Evolutionary conservation across 2,113 vertebrate genomes (phyloP).

Genomic region (Sinocyclocheilus anshuiensis): DNA sequence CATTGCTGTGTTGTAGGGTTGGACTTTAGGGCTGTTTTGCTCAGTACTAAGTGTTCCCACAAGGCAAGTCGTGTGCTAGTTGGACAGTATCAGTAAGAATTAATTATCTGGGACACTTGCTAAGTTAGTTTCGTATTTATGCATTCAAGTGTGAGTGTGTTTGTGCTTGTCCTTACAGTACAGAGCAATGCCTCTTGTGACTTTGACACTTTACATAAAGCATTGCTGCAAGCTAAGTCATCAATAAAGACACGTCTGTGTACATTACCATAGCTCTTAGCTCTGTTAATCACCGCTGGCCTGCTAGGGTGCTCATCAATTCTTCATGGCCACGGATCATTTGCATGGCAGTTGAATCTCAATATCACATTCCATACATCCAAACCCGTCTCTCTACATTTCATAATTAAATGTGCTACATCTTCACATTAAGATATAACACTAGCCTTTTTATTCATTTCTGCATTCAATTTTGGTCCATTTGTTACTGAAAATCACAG

Average conservation of each 20-base stretch:
- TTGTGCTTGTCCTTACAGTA: conserved; percentile 28
- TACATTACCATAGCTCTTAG: conserved; percentile 43
- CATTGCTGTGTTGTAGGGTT: neutral
- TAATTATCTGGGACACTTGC: conserved; percentile 25
- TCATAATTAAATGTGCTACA: neutral
- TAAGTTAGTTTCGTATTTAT: conserved; percentile 39
- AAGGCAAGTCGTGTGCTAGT: neutral
- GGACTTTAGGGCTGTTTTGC: conserved; percentile 16
- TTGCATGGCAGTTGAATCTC: conserved; percentile 27
- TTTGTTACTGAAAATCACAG: neutral
- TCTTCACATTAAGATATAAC: neutral
- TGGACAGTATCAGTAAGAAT: conserved; percentile 19
- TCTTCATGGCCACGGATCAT: conserved; percentile 26
- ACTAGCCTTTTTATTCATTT: neutral
- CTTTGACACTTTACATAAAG: conserved; percentile 29
- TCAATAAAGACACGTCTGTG: conserved; percentile 40
- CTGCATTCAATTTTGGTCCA: neutral
- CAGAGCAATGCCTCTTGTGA: conserved; percentile 37
- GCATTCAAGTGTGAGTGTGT: conserved; percentile 35
- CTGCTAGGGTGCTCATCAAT: conserved; percentile 24
- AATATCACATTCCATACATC: neutral
- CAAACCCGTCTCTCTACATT: neutral
- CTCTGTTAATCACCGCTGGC: conserved; percentile 39
- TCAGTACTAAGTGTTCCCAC: conserved; percentile 29
- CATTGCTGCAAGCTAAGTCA: conserved; percentile 30